Evolutionary conservation across 2,888 invertebrate genomes (phyloP).

Genomic region (Zeuzera pyrina): DNA sequence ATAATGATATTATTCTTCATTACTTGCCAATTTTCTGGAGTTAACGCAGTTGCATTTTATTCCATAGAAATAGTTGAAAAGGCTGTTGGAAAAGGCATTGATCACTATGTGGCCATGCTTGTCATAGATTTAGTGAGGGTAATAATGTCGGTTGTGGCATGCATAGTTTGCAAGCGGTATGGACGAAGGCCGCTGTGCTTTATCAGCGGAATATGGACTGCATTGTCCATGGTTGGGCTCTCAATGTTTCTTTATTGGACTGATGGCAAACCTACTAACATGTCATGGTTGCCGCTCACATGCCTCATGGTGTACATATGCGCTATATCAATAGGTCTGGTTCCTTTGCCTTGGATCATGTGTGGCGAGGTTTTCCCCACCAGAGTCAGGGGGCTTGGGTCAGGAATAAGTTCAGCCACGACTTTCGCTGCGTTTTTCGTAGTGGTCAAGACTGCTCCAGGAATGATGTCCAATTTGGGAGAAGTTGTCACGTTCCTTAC

Average conservation of each 20-base stretch:
- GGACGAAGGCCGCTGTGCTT: constrained; percentile 77
- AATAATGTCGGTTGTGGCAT: constrained; percentile 75
- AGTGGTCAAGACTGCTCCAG: constrained; percentile 78
- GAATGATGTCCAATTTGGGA: constrained; percentile 71
- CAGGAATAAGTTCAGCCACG: constrained; percentile 77
- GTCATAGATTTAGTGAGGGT: constrained; percentile 77
- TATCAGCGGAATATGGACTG: constrained; percentile 76
- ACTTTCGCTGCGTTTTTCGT: constrained; percentile 76
- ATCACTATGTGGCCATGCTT: constrained; percentile 78
- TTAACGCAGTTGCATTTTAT: constrained; percentile 81
- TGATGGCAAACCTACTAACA: constrained; percentile 35
- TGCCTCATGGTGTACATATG: constrained; percentile 73
- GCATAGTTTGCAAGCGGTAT: constrained; percentile 74
- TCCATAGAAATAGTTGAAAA: constrained; percentile 77
- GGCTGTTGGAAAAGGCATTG: constrained; percentile 69
- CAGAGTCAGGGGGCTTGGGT: constrained; percentile 75
- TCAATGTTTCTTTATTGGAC: constrained; percentile 56
- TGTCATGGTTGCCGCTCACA: constrained; percentile 65
- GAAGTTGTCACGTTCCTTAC: constrained; percentile 75
- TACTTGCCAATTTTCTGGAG: constrained; percentile 79
- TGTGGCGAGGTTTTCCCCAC: constrained; percentile 81
- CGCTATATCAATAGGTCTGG: constrained; percentile 74
- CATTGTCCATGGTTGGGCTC: constrained; percentile 71
- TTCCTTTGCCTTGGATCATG: constrained; percentile 83
- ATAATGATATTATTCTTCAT: constrained; percentile 78